These are phyloP conservation scores for Numenius phaeopus DNA, from an alignment of 2,797 vertebrate genomes.

Conservation along the genomic window DNA sequence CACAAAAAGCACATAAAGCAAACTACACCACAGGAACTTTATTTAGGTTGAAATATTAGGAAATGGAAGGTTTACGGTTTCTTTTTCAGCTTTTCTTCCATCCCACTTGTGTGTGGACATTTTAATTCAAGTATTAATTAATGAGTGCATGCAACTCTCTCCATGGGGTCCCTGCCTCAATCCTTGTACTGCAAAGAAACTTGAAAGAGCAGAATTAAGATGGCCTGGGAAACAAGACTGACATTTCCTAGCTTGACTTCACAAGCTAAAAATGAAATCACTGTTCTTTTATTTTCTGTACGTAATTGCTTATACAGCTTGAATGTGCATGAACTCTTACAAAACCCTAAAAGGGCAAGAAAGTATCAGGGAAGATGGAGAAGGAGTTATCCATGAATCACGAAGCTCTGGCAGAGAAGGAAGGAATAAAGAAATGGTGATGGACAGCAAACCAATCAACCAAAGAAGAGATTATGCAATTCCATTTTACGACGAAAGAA, in stretches of 20 bases:
- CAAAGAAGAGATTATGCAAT: neutral
- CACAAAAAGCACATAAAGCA: neutral
- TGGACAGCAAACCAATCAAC: slow-evolving; percentile 5
- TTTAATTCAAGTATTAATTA: slow-evolving; percentile 52
- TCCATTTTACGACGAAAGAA: neutral
- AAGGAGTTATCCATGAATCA: slow-evolving; percentile 39
- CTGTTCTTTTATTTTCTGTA: slow-evolving; percentile 31
- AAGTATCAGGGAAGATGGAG: neutral
- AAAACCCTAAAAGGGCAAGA: slow-evolving; percentile 23
- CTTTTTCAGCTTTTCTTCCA: slow-evolving; percentile 36
- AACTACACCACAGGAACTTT: neutral
- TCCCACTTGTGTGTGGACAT: slow-evolving; percentile 20
- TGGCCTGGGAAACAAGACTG: neutral
- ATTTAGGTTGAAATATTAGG: slow-evolving; percentile 11
- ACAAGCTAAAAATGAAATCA: slow-evolving; percentile 18
- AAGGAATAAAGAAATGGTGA: neutral
- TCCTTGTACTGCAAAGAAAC: slow-evolving; percentile 5
- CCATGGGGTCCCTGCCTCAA: slow-evolving; percentile 2
- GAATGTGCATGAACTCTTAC: neutral
- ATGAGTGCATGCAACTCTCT: neutral
- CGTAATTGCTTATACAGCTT: neutral
- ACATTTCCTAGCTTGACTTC: slow-evolving; percentile 31
- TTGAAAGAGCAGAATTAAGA: slow-evolving; percentile 3
- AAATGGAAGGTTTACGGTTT: slow-evolving; percentile 29
- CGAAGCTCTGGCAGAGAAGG: neutral